A percentile compares a stretch with the other conserved stretches of the same genome.
Evolutionary conservation across 1,140 invertebrate species (phyloP).

Genomic region (Zaprionus inermis): DNA sequence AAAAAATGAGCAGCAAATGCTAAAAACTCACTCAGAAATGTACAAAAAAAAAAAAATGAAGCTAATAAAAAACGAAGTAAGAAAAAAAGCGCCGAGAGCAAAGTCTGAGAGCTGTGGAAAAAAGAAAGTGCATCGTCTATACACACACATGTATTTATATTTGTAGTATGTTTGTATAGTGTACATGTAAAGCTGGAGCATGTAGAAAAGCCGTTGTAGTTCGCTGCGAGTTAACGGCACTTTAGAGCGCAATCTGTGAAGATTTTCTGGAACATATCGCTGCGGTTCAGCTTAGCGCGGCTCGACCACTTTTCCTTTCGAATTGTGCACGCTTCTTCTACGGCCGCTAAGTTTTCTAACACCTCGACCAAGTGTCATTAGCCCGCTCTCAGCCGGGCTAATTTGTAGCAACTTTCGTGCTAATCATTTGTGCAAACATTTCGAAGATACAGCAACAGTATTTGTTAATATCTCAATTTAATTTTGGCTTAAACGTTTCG

Average conservation of each 20-base stretch:
- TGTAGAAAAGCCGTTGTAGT: constrained; percentile 7
- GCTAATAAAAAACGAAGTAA: constrained; percentile 1
- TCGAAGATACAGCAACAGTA: constrained; percentile 6
- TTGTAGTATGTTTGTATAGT: constrained; percentile 13
- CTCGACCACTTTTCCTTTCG: constrained; percentile 42
- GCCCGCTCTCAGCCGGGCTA: background rate
- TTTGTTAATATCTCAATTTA: constrained; percentile 24
- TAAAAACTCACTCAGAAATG: background rate
- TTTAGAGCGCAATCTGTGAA: constrained; percentile 46
- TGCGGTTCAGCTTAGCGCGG: too few relatives aligned
- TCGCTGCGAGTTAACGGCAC: constrained; percentile 46
- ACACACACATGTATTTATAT: constrained; percentile 5
- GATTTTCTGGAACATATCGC: constrained; percentile 47
- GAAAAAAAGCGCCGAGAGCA: constrained; percentile 15
- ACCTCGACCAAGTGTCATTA: constrained; percentile 31
- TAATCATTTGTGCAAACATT: constrained; percentile 37
- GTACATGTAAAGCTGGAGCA: constrained; percentile 20
- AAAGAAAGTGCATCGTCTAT: constrained; percentile 43
- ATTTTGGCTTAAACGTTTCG: constrained; percentile 13
- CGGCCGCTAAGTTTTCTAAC: background rate
- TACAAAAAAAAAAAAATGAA: constrained; percentile 20
- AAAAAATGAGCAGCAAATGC: constrained; percentile 4
- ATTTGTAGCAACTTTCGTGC: constrained; percentile 30
- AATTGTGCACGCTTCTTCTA: constrained; percentile 25
- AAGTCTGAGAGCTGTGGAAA: constrained; percentile 37